Evolutionary conservation across 2,113 vertebrate genomes (phyloP).

Genomic region (Rousettus leschenaultii): DNA sequence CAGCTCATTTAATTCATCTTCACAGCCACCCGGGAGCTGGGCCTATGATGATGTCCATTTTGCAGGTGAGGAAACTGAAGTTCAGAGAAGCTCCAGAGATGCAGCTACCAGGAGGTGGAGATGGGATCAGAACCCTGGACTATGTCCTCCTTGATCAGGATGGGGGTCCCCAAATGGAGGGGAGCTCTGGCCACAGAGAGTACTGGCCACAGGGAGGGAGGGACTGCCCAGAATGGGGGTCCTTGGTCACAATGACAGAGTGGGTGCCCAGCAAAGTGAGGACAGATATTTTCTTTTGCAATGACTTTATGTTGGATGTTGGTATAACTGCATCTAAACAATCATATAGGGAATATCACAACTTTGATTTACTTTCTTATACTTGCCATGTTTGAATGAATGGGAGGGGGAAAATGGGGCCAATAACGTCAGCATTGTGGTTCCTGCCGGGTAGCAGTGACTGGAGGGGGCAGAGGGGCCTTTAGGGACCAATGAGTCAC

Average conservation of each 20-base stretch:
- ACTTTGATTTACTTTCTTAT: not conserved
- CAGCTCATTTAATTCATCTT: no score
- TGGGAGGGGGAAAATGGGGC: not conserved
- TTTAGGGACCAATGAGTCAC: not conserved
- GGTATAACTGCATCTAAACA: not conserved
- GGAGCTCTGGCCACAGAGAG: not conserved
- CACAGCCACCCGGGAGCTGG: not conserved
- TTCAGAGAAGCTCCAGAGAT: not conserved
- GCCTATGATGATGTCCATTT: not conserved
- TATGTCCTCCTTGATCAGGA: not conserved
- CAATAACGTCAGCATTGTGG: not conserved
- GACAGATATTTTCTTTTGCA: not conserved
- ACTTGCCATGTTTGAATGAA: not conserved
- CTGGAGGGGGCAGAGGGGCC: not conserved
- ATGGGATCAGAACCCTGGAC: not conserved
- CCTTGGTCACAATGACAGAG: not conserved
- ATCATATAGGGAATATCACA: not conserved
- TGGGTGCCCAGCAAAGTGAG: not conserved
- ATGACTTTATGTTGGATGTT: not conserved
- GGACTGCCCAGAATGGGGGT: not conserved
- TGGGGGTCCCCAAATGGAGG: not conserved
- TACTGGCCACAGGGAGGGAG: not conserved
- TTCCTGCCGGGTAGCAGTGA: not conserved
- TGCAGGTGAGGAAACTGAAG: not conserved
- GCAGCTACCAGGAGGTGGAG: not conserved